Percentiles rank a stretch among this genome's conserved stretches.
Evolutionary conservation across 2,113 vertebrate species (phyloP).

Genomic region (Siniperca chuatsi): DNA sequence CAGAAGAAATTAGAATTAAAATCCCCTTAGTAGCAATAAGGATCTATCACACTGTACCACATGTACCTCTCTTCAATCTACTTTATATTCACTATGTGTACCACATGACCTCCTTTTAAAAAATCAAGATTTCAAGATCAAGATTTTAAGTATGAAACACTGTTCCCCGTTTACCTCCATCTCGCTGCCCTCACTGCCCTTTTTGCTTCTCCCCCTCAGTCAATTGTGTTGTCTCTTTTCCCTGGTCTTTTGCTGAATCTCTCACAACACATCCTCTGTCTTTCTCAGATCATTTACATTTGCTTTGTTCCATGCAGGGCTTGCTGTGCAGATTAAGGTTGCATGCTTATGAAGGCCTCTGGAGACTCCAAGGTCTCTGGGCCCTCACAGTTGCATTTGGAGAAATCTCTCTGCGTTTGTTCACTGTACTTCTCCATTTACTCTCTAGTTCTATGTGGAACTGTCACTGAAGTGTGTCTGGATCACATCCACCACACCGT

Average conservation of each 20-base stretch:
- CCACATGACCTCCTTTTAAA: constrained; percentile 15
- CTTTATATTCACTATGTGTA: constrained; percentile 48
- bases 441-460: constrained; percentile 29
- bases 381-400: constrained; percentile 40
- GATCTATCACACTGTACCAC: constrained; percentile 12
- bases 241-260: constrained; percentile 36
- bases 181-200: constrained; percentile 12
- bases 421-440: constrained; percentile 47
- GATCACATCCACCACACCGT: constrained; percentile 13
- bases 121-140: constrained; percentile 45
- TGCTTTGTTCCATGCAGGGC: constrained; percentile 56
- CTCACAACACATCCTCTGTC: constrained; percentile 22
- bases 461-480: constrained; percentile 13
- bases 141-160: constrained; percentile 54
- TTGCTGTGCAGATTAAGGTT: constrained; percentile 73
- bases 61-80: constrained; percentile 36
- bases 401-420: constrained; percentile 41
- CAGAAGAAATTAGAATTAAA: constrained; percentile 44
- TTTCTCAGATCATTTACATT: constrained; percentile 67
- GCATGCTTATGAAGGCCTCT: constrained; percentile 47
- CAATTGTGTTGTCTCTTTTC: not conserved
- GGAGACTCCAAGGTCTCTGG: constrained; percentile 52
- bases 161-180: constrained; percentile 35
- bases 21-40: constrained; percentile 18
- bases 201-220: constrained; percentile 7